Evolutionary conservation across 2,888 invertebrate species (phyloP), one percentile per base, ranked within the genome.

Genomic region (Xylota sylvarum): DNA sequence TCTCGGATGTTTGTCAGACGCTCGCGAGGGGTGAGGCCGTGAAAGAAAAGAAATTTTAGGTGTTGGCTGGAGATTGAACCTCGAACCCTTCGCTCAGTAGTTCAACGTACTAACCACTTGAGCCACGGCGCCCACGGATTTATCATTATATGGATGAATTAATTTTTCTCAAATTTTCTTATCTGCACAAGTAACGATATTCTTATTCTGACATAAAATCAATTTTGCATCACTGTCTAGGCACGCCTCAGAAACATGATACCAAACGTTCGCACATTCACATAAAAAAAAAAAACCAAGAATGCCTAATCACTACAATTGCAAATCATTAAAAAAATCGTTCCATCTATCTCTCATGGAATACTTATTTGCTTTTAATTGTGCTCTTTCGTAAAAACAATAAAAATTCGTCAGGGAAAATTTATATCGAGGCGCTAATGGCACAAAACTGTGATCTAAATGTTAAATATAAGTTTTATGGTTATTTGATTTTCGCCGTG

Each of bases 391-490:
- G 32, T 7, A 19, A 48, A 14, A 48, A 30, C 4, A 52, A 52
- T 52, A 52, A 52, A 46, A 6, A 64, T 32, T 50, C 35, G 35
- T 35, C 50, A 48, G 19, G 35, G 65, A 14, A 65, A 50, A 32
- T 50, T 35, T 19, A 50, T 30, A 50, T 19, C 32, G 50, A 32
- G 27, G 48, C 32, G 32, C 30, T 64, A 32, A 64, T 64, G 32
- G 2, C 64, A 32, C 32, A 35, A 10, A 32, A 32, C 6, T 50
- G 19, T 37, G 50, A 50, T 48, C 48, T n/a, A 50, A 50, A 23
- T 35, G 17, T 65, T 65, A 56, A 56, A 56, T 56, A 35, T 65
- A 50, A 17, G 32, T 30, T 50, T 64, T 65, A 35, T 50, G 50
- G 23, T 23, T 35, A 23, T 19, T 17, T n/a, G 35, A n/a, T n/a